These are phyloP conservation scores for Tauraco erythrolophus DNA, from an alignment of 2,113 vertebrate species.

Conservation along the genomic window DNA sequence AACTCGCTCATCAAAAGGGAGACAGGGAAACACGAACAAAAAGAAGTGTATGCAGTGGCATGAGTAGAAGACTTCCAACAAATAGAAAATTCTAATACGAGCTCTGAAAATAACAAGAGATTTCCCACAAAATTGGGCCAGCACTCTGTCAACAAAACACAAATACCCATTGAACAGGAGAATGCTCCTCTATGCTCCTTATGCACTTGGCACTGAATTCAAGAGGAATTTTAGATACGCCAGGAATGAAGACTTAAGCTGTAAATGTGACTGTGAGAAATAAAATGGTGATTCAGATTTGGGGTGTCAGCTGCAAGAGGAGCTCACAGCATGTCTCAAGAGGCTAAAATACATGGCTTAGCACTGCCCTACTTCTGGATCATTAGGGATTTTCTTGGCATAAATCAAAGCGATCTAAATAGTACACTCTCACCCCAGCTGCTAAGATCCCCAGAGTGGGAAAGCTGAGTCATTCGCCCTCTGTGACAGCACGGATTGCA, in stretches of 20 bases:
- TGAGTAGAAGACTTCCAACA: background rate
- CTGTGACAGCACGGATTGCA: accelerated
- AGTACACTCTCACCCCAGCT: background rate
- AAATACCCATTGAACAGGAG: background rate
- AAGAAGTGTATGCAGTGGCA: background rate
- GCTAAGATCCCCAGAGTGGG: background rate
- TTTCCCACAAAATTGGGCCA: background rate
- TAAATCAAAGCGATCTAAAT: background rate
- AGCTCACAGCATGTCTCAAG: background rate
- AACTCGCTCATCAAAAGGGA: background rate
- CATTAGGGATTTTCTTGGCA: background rate
- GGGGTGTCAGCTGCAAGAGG: background rate
- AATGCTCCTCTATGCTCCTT: background rate
- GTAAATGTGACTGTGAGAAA: background rate
- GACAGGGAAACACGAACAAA: background rate
- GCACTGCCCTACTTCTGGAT: background rate
- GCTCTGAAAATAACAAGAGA: background rate
- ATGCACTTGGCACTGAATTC: background rate
- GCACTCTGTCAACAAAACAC: background rate
- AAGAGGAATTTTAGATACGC: background rate
- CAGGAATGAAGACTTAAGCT: background rate
- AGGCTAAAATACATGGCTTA: background rate
- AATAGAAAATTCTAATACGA: background rate
- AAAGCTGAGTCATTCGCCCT: background rate
- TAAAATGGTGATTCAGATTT: background rate